phyloP scores from a whole-genome alignment of 2,113 vertebrate species.

The Corapipo altera region DNA sequence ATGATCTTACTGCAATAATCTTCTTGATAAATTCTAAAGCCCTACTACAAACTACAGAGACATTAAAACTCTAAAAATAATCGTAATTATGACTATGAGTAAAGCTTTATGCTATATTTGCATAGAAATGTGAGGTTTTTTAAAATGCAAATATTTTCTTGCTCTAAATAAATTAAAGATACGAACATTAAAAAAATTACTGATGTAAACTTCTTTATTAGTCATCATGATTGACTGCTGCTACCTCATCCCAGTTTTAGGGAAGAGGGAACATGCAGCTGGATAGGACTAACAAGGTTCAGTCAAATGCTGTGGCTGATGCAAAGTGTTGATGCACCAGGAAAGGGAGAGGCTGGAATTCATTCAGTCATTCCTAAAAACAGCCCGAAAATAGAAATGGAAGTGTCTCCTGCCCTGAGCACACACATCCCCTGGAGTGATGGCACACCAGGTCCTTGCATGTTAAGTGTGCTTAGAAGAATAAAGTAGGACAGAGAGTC shows the following conservation, averaged over 20 bases:
- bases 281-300: neutral
- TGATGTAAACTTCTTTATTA: neutral
- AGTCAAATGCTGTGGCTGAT: neutral
- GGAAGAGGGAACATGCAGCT: neutral
- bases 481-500: neutral
- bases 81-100: neutral
- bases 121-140: neutral
- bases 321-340: neutral
- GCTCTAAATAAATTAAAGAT: neutral
- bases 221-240: neutral
- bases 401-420: neutral
- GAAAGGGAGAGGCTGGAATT: neutral
- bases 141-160: neutral
- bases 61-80: neutral
- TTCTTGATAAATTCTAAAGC: neutral
- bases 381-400: neutral
- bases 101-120: neutral
- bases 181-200: neutral
- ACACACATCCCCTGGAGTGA: neutral
- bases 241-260: neutral
- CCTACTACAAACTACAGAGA: neutral
- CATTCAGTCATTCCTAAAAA: neutral
- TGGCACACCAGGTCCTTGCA: neutral
- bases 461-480: neutral
- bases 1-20: neutral